Conservation (phyloP, 2,797 vertebrate genomes). For the Chloroceryle inda region DNA sequence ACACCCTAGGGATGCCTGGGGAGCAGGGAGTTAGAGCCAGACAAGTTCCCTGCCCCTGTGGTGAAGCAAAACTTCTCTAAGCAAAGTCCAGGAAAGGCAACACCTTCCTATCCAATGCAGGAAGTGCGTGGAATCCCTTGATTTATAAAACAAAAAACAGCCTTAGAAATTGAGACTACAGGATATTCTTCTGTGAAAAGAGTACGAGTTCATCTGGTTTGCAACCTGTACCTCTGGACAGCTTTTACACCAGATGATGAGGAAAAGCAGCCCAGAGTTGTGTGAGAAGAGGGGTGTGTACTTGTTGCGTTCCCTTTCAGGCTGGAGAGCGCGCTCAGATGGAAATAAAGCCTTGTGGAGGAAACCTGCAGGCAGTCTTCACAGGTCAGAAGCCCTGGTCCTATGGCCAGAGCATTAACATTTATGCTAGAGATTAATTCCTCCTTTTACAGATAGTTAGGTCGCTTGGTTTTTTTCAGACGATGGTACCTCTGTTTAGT, state of each 20-base stretch:
- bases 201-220: not conserved
- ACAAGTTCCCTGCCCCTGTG: not conserved
- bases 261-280: not conserved
- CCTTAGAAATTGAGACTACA: not conserved
- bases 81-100: not conserved
- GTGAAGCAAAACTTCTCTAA: not conserved
- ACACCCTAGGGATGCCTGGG: slow-evolving; percentile 74
- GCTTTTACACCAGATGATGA: not conserved
- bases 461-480: not conserved
- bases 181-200: not conserved
- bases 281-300: not conserved
- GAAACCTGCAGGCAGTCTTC: not conserved
- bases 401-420: not conserved
- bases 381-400: not conserved
- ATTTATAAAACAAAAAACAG: not conserved
- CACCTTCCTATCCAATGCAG: not conserved
- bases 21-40: not conserved
- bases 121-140: not conserved
- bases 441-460: not conserved
- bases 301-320: not conserved
- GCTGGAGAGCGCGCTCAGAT: not conserved
- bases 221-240: not conserved
- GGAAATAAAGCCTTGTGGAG: not conserved
- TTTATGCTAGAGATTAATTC: not conserved
- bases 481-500: not conserved